A percentile compares a stretch with the other conserved stretches of the same genome.
Conservation (phyloP, 2,113 vertebrate species). For the Trochalopteron elliotii region DNA sequence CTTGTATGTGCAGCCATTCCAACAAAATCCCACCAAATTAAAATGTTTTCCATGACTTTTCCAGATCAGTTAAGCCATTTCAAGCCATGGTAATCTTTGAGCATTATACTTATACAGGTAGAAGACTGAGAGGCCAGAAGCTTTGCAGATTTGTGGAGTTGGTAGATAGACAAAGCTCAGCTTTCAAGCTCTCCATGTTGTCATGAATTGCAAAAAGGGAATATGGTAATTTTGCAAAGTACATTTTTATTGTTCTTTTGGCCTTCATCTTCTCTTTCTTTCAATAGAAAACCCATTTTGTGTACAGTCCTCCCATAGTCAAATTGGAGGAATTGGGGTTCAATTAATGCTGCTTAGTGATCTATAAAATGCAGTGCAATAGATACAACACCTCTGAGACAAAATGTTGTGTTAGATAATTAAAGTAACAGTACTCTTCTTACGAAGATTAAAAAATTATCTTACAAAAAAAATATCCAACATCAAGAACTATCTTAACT, state of each 20-base stretch:
- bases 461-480: background rate
- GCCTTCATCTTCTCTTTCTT: background rate
- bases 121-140: background rate
- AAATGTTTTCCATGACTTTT: background rate
- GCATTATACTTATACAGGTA: background rate
- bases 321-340: background rate
- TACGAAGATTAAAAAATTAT: too few species aligned
- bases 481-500: background rate
- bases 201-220: background rate
- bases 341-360: background rate
- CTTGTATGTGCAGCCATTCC: background rate
- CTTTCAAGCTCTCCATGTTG: background rate
- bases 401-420: background rate
- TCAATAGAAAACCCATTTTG: background rate
- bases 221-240: background rate
- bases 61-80: background rate
- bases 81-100: background rate
- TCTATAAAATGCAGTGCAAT: slow-evolving; percentile 2
- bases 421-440: background rate
- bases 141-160: background rate
- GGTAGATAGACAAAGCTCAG: background rate
- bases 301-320: background rate
- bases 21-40: background rate
- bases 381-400: background rate
- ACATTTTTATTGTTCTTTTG: background rate